Evolutionary conservation across 1,140 invertebrate species (phyloP).

Genomic region (Zaprionus ghesquierei): DNA sequence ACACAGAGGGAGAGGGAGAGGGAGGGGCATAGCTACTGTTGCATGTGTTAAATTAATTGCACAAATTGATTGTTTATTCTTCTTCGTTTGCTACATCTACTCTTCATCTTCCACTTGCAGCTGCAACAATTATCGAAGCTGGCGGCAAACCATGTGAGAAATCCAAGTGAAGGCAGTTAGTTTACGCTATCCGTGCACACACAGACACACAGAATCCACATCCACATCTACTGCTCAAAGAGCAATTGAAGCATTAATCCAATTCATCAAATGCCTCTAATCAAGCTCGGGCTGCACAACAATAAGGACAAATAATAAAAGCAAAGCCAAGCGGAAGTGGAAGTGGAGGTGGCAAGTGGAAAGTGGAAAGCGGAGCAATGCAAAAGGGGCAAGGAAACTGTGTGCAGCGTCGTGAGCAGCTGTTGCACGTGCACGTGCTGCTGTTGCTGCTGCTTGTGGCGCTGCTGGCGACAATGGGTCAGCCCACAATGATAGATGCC

Average conservation of each 20-base stretch:
- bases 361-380: too few species aligned
- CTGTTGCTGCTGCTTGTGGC: slow-evolving; percentile 2
- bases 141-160: neutral
- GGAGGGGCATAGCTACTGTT: neutral
- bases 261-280: slow-evolving; percentile 59
- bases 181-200: neutral
- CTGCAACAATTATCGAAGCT: neutral
- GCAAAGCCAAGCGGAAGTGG: slow-evolving; percentile 16
- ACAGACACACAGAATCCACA: neutral
- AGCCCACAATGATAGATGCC: slow-evolving; percentile 42
- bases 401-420: slow-evolving; percentile 3
- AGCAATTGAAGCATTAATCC: slow-evolving; percentile 30
- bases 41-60: slow-evolving; percentile 37
- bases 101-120: slow-evolving; percentile 12
- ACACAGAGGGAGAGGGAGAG: neutral
- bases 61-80: slow-evolving; percentile 39
- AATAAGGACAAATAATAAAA: slow-evolving; percentile 46
- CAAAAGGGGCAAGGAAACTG: neutral
- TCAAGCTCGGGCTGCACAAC: slow-evolving; percentile 36
- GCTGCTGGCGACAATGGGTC: neutral
- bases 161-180: neutral
- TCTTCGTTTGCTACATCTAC: neutral
- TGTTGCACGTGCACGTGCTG: slow-evolving; percentile 1
- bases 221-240: neutral
- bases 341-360: neutral